Percentiles rank a stretch among this genome's conserved stretches.
These are phyloP conservation scores for Oopsacas minuta DNA, from an alignment of 37 sponge, comb jelly and placozoan species.

Conservation along the genomic window DNA sequence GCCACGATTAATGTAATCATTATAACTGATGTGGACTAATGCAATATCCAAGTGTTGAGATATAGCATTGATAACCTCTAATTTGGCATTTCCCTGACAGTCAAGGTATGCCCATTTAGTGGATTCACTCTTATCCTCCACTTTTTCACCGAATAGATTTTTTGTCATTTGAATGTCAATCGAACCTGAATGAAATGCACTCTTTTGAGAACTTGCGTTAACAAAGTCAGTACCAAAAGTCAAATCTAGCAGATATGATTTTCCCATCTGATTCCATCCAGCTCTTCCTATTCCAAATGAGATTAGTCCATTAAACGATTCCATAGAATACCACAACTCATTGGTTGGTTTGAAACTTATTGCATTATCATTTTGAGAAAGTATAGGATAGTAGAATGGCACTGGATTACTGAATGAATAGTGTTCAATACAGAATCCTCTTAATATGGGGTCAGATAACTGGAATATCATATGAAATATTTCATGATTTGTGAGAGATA, in stretches of 20 bases:
- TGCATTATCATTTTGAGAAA: neutral
- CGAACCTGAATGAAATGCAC: neutral
- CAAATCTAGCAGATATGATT: neutral
- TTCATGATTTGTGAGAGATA: neutral
- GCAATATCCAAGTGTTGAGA: neutral
- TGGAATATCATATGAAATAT: neutral
- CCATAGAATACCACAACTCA: neutral
- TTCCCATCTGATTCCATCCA: neutral
- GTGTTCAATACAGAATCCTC: slow-evolving; percentile 7
- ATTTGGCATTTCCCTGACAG: neutral
- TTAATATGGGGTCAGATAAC: neutral
- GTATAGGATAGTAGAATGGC: neutral
- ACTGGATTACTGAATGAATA: slow-evolving; percentile 7
- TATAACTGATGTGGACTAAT: neutral
- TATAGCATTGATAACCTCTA: neutral
- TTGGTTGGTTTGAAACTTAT: neutral
- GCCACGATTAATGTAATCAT: neutral
- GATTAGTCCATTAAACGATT: neutral
- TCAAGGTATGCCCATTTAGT: slow-evolving; percentile 9
- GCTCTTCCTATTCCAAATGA: slow-evolving; percentile 14
- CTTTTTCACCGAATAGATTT: neutral
- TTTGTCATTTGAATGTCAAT: neutral
- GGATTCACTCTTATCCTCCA: neutral
- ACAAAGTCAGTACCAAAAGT: neutral
- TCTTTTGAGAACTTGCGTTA: neutral